Conservation (phyloP, 2,888 invertebrate genomes). For the Chrysolina americana region DNA sequence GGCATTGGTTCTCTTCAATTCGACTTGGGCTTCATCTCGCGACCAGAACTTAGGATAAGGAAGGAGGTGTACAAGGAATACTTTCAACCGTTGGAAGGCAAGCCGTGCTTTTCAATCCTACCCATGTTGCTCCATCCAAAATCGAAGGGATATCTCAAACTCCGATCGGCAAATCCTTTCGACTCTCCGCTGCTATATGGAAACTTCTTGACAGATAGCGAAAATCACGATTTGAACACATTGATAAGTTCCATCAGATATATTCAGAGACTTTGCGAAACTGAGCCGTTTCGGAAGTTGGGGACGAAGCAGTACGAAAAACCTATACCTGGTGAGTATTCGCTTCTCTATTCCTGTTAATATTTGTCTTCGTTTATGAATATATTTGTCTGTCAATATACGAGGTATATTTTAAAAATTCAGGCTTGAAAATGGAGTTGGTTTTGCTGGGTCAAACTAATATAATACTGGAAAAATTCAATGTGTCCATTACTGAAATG, state of each 20-base stretch:
- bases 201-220: constrained; percentile 72
- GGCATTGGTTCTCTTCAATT: constrained; percentile 70
- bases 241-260: constrained; percentile 72
- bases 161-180: constrained; percentile 72
- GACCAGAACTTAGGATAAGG: constrained; percentile 34
- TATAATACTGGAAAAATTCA: no score
- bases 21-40: constrained; percentile 39
- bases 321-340: constrained; percentile 67
- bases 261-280: constrained; percentile 69
- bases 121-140: constrained; percentile 75
- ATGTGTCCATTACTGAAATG: no score
- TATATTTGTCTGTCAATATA: no score
- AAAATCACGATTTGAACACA: constrained; percentile 68
- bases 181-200: constrained; percentile 75
- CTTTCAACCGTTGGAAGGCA: constrained; percentile 70
- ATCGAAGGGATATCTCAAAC: constrained; percentile 71
- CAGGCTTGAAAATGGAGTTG: no score
- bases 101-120: constrained; percentile 70
- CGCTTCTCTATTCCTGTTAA: no score
- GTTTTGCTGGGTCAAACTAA: no score
- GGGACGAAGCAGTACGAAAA: constrained; percentile 73
- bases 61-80: constrained; percentile 70
- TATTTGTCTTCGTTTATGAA: no score
- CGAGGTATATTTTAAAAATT: no score
- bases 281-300: constrained; percentile 71